Percentiles rank a stretch among this genome's conserved stretches.
These are phyloP conservation scores for Ophioninae sp. DNA, from an alignment of 2,888 invertebrate species.

Conservation along the genomic window DNA sequence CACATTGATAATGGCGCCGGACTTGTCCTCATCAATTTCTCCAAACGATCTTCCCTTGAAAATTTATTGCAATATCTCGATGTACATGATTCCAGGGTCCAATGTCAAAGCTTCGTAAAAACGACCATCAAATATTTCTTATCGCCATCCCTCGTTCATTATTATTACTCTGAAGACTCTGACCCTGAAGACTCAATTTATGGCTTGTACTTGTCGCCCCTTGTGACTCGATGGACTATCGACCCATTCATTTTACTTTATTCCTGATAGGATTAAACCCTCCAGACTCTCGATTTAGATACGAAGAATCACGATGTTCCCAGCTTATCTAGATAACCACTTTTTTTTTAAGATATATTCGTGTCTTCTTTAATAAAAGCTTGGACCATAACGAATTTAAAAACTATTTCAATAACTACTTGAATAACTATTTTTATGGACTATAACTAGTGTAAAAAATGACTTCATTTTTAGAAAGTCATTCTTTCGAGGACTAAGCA, in stretches of 20 bases:
- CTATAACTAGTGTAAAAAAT: too few relatives aligned
- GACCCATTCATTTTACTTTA: background rate
- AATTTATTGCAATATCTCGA: constrained; percentile 8
- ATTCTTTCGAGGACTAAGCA: too few relatives aligned
- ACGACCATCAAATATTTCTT: constrained; percentile 11
- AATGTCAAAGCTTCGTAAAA: constrained; percentile 13
- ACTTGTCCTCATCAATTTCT: constrained; percentile 43
- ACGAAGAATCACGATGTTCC: too few relatives aligned
- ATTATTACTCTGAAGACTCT: background rate
- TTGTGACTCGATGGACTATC: background rate
- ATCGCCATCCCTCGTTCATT: background rate
- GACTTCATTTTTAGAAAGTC: too few relatives aligned
- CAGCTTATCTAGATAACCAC: too few relatives aligned
- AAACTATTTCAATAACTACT: too few relatives aligned
- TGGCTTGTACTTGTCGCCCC: background rate
- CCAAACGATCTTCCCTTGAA: constrained; percentile 37
- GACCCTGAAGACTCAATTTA: background rate
- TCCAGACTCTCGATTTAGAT: too few relatives aligned
- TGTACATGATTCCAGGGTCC: background rate
- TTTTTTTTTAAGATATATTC: too few relatives aligned
- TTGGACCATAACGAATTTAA: too few relatives aligned
- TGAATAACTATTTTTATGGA: too few relatives aligned
- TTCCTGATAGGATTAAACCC: too few relatives aligned
- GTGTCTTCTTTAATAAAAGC: too few relatives aligned
- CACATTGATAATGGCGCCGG: constrained; percentile 19